Evolutionary conservation across 2,113 vertebrate genomes (phyloP).

Genomic region (Lophotis ruficrista): DNA sequence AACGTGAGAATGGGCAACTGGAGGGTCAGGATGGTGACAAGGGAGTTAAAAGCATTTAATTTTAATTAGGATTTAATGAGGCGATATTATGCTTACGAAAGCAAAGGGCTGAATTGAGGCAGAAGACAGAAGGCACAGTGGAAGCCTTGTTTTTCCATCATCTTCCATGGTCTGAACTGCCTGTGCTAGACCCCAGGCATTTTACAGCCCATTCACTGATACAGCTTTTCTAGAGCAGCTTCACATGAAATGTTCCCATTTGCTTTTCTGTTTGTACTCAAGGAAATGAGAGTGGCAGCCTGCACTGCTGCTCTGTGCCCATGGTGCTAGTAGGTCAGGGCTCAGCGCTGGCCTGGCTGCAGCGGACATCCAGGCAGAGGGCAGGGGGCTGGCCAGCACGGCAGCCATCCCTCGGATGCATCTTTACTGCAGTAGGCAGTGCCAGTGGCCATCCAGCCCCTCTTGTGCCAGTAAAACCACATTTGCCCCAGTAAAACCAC

Average conservation of each 20-base stretch:
- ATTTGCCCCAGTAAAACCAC: background rate
- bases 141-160: background rate
- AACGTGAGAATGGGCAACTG: background rate
- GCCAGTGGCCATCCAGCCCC: background rate
- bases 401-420: accelerated
- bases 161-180: background rate
- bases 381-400: accelerated
- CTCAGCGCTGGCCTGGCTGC: background rate
- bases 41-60: background rate
- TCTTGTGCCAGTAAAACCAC: accelerated
- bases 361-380: background rate
- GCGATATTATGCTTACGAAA: background rate
- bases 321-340: accelerated
- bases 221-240: background rate
- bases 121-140: background rate
- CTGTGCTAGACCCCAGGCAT: background rate
- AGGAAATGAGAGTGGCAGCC: background rate
- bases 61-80: background rate
- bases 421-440: background rate
- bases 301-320: background rate
- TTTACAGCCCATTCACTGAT: background rate
- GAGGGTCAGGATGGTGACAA: background rate
- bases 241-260: background rate
- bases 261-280: too few relatives aligned
- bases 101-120: background rate